Conservation (phyloP, 1,140 invertebrate species). For the Euura saliciscinereae region DNA sequence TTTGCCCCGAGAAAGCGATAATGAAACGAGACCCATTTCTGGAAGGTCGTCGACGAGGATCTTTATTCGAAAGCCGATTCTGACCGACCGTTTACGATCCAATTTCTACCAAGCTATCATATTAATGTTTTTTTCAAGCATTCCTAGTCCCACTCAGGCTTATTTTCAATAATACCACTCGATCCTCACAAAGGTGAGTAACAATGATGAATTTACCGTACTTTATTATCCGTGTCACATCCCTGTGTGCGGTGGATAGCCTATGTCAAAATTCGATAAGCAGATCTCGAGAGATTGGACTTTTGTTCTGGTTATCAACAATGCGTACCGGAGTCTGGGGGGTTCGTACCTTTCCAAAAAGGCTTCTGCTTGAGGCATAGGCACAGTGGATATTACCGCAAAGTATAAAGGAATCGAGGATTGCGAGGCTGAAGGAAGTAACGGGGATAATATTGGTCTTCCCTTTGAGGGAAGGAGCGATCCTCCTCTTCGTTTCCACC, state of each 20-base stretch:
- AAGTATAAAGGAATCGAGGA: conserved; percentile 19
- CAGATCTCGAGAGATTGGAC: not conserved
- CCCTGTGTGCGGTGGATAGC: too few relatives aligned
- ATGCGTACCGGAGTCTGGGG: not conserved
- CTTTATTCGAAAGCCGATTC: conserved; percentile 44
- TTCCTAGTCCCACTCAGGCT: too few relatives aligned
- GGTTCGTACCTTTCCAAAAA: conserved; percentile 1
- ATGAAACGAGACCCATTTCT: conserved; percentile 36
- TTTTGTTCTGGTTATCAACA: conserved; percentile 14
- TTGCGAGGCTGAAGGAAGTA: conserved; percentile 13
- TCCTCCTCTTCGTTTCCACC: conserved; percentile 28
- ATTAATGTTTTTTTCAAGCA: not conserved
- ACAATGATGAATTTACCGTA: too few relatives aligned
- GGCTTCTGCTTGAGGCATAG: conserved; percentile 11
- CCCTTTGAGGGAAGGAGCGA: not conserved
- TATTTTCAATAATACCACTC: too few relatives aligned
- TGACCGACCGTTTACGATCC: conserved; percentile 44
- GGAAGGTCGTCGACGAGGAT: not conserved
- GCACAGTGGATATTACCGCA: conserved; percentile 8
- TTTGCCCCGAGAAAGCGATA: conserved; percentile 37
- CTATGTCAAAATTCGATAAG: not conserved
- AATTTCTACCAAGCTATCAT: conserved; percentile 32
- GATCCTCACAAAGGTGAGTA: too few relatives aligned
- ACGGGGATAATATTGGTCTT: conserved; percentile 20
- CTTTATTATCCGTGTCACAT: too few relatives aligned